Evolutionary conservation across 2,888 invertebrate species (phyloP).

Genomic region (Schizaphis graminum): DNA sequence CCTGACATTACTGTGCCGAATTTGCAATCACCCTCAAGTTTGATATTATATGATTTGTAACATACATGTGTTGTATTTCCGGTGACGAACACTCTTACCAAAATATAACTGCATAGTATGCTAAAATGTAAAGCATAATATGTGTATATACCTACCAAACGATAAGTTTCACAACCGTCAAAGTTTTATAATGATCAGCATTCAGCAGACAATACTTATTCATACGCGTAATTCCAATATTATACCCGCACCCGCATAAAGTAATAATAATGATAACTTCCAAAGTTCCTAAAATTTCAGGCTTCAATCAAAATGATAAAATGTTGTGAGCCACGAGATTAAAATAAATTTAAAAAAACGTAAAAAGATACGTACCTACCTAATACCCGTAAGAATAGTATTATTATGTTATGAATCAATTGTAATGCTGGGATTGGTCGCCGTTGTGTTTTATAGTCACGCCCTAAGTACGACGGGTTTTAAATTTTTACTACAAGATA

Average conservation of each 20-base stretch:
- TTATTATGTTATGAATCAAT: background rate
- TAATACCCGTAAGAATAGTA: background rate
- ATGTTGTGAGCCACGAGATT: background rate
- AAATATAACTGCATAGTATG: background rate
- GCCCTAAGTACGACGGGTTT: slow-evolving; percentile 1
- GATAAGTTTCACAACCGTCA: background rate
- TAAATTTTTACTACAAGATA: background rate
- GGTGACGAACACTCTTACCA: background rate
- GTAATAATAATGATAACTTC: background rate
- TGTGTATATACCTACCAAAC: no score
- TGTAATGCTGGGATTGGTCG: background rate
- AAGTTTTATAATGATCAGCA: background rate
- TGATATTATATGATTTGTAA: background rate
- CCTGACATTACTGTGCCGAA: background rate
- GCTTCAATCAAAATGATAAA: background rate
- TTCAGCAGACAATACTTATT: background rate
- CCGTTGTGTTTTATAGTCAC: background rate
- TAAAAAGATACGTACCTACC: background rate
- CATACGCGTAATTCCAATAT: background rate
- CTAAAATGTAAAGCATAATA: background rate
- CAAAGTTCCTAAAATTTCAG: background rate
- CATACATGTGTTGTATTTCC: background rate
- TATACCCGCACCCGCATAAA: background rate
- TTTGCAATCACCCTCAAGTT: background rate
- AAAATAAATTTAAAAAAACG: background rate